Conservation (phyloP, 2,113 vertebrate species). For the Hemicordylus capensis region DNA sequence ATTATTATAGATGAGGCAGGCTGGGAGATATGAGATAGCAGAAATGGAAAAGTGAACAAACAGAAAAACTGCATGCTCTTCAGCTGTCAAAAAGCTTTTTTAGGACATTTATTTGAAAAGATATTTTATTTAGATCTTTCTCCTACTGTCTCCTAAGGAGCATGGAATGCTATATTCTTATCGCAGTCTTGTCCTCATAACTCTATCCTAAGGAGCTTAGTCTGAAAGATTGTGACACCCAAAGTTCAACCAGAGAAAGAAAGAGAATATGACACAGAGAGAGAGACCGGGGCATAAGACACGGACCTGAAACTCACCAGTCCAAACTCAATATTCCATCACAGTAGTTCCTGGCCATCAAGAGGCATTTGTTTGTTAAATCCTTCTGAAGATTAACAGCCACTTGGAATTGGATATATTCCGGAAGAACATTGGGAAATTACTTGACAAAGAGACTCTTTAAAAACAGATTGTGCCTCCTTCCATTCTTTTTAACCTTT, state of each 20-base stretch:
- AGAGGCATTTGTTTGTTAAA: too few species aligned
- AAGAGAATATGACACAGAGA: too few species aligned
- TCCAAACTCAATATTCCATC: not conserved
- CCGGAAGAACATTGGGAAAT: conserved; percentile 4
- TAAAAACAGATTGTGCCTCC: not conserved
- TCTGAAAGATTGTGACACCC: not conserved
- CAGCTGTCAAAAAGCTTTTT: too few species aligned
- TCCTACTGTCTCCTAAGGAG: not conserved
- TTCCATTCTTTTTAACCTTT: conserved; percentile 4
- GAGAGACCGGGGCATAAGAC: too few species aligned
- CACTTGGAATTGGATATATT: conserved; percentile 25
- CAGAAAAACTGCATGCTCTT: too few species aligned
- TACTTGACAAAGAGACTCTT: conserved; percentile 19
- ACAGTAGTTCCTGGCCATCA: not conserved
- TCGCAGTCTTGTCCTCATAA: not conserved
- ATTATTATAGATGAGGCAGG: too few species aligned
- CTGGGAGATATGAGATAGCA: too few species aligned
- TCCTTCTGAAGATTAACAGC: not conserved
- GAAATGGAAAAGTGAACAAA: too few species aligned
- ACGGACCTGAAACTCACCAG: not conserved
- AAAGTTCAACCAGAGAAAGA: not conserved
- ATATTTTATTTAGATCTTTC: not conserved
- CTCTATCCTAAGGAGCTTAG: not conserved
- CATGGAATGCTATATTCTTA: not conserved
- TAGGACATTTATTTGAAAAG: too few species aligned